Evolutionary conservation across 1,140 invertebrate genomes (phyloP).

Genomic region (Steinernema feltiae): DNA sequence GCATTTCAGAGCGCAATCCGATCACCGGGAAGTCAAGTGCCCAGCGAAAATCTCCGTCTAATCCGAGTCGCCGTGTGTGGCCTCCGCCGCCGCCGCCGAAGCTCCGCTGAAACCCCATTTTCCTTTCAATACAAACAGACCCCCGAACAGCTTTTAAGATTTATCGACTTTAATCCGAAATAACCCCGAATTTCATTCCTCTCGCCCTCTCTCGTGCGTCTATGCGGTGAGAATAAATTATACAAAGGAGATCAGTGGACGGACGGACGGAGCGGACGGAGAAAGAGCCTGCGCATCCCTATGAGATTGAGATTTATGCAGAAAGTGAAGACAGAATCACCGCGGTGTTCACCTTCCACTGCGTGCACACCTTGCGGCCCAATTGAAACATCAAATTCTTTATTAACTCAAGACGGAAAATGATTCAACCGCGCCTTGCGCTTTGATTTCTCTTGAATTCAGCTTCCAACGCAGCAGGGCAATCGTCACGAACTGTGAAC

Average conservation of each 20-base stretch:
- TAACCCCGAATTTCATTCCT: neutral
- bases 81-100: neutral
- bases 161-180: neutral
- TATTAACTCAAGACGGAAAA: too few species aligned
- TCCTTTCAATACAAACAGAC: neutral
- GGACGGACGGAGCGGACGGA: too few species aligned
- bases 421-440: too few species aligned
- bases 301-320: neutral
- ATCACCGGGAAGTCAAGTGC: constrained; percentile 51
- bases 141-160: neutral
- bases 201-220: neutral
- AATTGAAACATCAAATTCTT: too few species aligned
- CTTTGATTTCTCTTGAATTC: too few species aligned
- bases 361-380: too few species aligned
- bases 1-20: constrained; percentile 43
- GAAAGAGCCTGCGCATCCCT: too few species aligned
- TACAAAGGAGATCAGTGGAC: neutral
- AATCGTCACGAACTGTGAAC: too few species aligned
- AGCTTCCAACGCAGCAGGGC: too few species aligned
- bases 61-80: neutral
- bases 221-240: neutral
- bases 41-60: constrained; percentile 31
- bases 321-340: too few species aligned
- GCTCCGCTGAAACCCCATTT: neutral
- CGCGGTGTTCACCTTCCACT: too few species aligned